Evolutionary conservation across 2,113 vertebrate genomes (phyloP), one percentile per base, ranked within the genome.

Genomic region (Petrocephalus microphthalmus): DNA sequence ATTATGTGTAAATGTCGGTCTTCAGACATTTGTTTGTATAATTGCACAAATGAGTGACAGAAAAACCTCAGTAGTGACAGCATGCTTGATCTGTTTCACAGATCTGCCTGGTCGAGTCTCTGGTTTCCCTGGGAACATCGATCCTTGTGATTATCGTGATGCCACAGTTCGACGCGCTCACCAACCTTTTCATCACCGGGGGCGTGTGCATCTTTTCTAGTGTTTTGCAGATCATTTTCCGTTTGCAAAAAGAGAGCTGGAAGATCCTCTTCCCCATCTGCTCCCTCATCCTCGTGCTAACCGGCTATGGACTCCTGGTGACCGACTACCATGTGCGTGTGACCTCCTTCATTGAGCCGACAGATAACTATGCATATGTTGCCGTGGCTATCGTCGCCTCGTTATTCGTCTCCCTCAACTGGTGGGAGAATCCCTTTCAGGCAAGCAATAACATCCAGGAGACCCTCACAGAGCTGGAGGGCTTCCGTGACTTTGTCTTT

Each of bases 341-440:
- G 5, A 8, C 91, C 0, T 93, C 92, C 20, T 88, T 0, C 83
- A 7, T 19, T 5, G 91, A 94, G 86, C 20, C 20, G 0, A 0
- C 0, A 0, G 49, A 90, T 29, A 88, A 89, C 67, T 95, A 54
- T 29, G 0, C 86, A 0, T 96, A 93, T n/a, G 49, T 96, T 25
- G 95, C 13, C n/a, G 1, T 96, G 64, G 94, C 94, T 22, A 92
- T 96, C 67, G 88, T 95, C 7, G 87, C 92, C 17, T 94, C 94
- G 0, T 2, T 96, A 5, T 91, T 96, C 0, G 37, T 95, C 45
- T 96, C 96, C 1, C 57, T 95, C 15, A 96, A 95, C 89, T 96
- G 96, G 96, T 96, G 96, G 95, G 96, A 96, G 91, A 96, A 96
- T 87, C 91, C 94, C 29, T 45, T 95, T 33, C 95, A 94, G 90